Percentiles rank a stretch among this genome's conserved stretches.
These are phyloP conservation scores for Zosterops japonicus DNA, from an alignment of 2,113 vertebrate species.

Conservation along the genomic window DNA sequence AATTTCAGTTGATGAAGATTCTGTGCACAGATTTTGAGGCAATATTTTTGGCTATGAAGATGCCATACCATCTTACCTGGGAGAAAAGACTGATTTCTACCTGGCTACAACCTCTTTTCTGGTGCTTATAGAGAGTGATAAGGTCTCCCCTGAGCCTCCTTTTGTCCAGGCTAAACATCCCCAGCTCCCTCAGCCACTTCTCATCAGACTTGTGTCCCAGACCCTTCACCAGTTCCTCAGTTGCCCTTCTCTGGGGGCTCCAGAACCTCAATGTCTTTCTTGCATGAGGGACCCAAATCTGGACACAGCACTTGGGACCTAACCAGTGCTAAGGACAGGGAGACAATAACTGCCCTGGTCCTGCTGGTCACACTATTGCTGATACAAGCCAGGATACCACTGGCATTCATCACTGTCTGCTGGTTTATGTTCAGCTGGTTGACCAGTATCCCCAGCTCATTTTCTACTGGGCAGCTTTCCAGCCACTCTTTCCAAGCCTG, in stretches of 20 bases:
- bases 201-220: neutral
- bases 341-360: neutral
- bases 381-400: neutral
- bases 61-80: neutral
- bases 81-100: neutral
- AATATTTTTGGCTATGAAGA: neutral
- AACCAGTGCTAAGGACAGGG: neutral
- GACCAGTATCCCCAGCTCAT: neutral
- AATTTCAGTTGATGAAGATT: slow-evolving; percentile 10
- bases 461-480: neutral
- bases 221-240: neutral
- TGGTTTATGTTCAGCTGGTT: neutral
- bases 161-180: neutral
- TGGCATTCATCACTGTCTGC: neutral
- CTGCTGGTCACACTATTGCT: neutral
- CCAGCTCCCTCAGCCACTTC: neutral
- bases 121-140: neutral
- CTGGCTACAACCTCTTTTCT: neutral
- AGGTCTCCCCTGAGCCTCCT: neutral
- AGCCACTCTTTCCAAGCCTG: neutral
- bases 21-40: neutral
- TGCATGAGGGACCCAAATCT: neutral
- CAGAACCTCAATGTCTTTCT: neutral
- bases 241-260: neutral
- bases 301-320: neutral